Evolutionary conservation across 2,797 vertebrate genomes (phyloP).

Genomic region (Oreortyx pictus): DNA sequence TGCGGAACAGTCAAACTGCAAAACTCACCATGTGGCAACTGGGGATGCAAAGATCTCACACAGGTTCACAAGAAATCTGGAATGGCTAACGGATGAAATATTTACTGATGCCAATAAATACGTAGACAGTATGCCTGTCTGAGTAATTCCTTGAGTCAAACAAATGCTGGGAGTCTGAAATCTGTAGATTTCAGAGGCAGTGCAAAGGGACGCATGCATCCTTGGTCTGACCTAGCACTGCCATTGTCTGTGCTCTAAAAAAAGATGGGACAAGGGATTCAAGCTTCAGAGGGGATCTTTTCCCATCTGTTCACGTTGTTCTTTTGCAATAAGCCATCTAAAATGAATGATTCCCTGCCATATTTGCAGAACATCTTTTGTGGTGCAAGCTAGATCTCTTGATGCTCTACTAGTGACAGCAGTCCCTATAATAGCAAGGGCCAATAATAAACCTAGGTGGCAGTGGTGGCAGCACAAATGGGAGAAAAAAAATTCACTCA

Average conservation of each 20-base stretch:
- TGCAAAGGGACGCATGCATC: neutral
- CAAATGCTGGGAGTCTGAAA: neutral
- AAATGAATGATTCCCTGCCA: neutral
- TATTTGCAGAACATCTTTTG: neutral
- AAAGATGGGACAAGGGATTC: neutral
- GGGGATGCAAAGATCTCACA: neutral
- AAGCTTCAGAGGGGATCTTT: neutral
- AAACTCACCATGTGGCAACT: neutral
- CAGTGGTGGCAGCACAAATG: neutral
- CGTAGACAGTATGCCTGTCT: neutral
- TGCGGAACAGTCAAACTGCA: neutral
- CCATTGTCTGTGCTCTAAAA: neutral
- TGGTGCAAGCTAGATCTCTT: neutral
- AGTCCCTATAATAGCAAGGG: neutral
- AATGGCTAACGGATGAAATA: neutral
- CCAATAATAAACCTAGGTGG: neutral
- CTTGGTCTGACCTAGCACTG: neutral
- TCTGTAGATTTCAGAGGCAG: neutral
- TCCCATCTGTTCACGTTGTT: neutral
- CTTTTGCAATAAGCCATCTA: neutral
- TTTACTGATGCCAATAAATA: constrained; percentile 3
- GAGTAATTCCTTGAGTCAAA: neutral
- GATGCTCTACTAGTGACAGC: neutral
- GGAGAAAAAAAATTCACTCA: neutral
- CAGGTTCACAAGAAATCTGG: neutral